Evolutionary conservation across 2,888 invertebrate genomes (phyloP).

Genomic region (Dione juno): DNA sequence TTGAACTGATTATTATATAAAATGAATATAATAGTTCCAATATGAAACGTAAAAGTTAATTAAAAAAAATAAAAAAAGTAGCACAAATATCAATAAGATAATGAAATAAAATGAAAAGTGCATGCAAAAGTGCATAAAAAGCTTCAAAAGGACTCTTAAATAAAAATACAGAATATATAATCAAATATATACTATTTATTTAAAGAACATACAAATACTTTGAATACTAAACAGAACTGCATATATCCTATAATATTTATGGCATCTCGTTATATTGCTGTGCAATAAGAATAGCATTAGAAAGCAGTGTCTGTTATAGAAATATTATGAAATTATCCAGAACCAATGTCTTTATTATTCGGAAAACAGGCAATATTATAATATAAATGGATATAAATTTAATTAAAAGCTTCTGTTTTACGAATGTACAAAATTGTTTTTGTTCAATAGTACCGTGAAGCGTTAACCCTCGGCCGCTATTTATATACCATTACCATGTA

Average conservation of each 20-base stretch:
- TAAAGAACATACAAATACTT: constrained; percentile 49
- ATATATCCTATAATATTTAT: constrained; percentile 24
- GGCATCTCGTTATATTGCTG: constrained; percentile 27
- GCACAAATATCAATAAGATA: constrained; percentile 14
- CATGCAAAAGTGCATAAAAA: constrained; percentile 35
- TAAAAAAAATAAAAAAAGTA: constrained; percentile 19
- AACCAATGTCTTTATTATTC: constrained; percentile 30
- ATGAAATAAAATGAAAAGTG: constrained; percentile 6
- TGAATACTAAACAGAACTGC: constrained; percentile 47
- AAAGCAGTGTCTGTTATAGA: constrained; percentile 64
- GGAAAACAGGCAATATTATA: constrained; percentile 25
- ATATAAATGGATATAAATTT: background rate
- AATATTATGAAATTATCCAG: constrained; percentile 47
- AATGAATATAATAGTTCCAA: constrained; percentile 39
- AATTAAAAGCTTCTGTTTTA: constrained; percentile 12
- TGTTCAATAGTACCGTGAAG: constrained; percentile 1
- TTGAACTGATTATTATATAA: background rate
- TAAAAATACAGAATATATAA: constrained; percentile 57
- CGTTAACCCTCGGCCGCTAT: constrained; percentile 27
- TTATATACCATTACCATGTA: constrained; percentile 31
- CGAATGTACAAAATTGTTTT: constrained; percentile 28
- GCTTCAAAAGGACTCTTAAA: constrained; percentile 43
- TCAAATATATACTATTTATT: constrained; percentile 60
- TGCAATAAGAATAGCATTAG: constrained; percentile 59
- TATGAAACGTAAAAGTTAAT: constrained; percentile 23